Base-by-base conservation (phyloP, 2,113 vertebrate genomes). In the Bolborhynchus lineola region DNA sequence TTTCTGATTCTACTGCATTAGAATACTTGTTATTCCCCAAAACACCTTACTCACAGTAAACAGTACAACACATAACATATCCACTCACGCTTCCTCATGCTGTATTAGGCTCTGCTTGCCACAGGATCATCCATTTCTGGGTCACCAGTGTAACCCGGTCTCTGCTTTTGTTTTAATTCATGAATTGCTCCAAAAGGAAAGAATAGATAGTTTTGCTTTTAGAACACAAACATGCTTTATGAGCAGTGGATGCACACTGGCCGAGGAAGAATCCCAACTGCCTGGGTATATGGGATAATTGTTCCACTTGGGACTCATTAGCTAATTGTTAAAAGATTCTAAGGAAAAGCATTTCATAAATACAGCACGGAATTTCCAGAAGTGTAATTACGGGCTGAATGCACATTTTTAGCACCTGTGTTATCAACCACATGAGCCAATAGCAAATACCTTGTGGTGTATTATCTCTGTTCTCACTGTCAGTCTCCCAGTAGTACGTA, bases 241-340 rank as follows among this genome's bases (percentile, higher is more conserved):
- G 91, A 93, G 59, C 77, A 16, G 52, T 60, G 62, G 42, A 71
- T 75, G 60, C 72, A n/a, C 52, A 3, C 2, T 79, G 80, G 69
- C 83, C 88, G 64, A 70, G 93, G 86, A 96, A 82, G 86, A 88
- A 92, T 93, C 88, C 82, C 35, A 41, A 64, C 79, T 93, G 95
- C 28, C 77, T 60, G 65, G 15, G 68, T 83, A 35, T 70, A 67
- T 42, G 53, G 57, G 83, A 88, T 96, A 96, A 96, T 96, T 94
- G 74, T 94, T 95, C 82, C 96, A 95, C 94, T 86, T 91, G 96
- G 90, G 96, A 95, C 95, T 96, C 92, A 93, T 96, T 96, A 96
- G 77, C 95, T 92, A 96, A 95, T 96, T 96, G 76, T 95, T 96
- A 93, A 92, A 94, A 91, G 65, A 92, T 88, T 82, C 76, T 91